Base-by-base conservation (phyloP, 2,113 vertebrate genomes). In the Benitochromis conjunctus region DNA sequence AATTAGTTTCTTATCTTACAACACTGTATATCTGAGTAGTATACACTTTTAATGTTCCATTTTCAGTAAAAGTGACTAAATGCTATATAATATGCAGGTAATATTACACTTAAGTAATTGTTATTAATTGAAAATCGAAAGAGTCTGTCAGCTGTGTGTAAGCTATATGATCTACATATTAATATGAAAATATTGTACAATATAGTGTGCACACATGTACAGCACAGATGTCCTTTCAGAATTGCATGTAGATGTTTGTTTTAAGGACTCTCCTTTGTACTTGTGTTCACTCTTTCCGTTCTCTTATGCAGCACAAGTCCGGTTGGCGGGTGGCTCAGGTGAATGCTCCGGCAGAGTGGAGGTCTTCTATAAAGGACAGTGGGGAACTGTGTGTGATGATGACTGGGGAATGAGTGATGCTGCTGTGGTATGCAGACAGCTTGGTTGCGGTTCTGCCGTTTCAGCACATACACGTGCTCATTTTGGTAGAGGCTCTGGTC, bases 301-400 rank as follows among this genome's bases (percentile, higher is more conserved):
- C 69, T 55, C 12, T 21, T 18, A 14, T 84, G 51, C 88, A 95
- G 94, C 64, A 51, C 81, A 78, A 9, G 0, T 94, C 12, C 90
- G 81, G 9, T 12, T 94, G 58, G 79, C 77, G 0, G 12, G 76
- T 1, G 87, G 91, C 16, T 13, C 71, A 7, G 10, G 83, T 41
- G 7, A 90, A 24, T 95, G 94, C 80, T 94, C 93, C 3, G 94
- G 94, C 3, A 81, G 94, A 83, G 76, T 95, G 78, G 94, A 95
- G 83, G 0, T 95, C 77, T 19, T 76, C 43, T 84, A 91, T 24
- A 92, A 90, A 86, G 58, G 92, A 87, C 2, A 81, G 58, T 95
- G 93, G 94, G 94, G 94, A 51, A 95, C 93, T 3, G 93, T 94
- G 34, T 95, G 94, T 62, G 94, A 95, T 24, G 94, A 95, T 24